These are phyloP conservation scores for Netelia fuscicornis DNA, from an alignment of 2,888 invertebrate genomes.

Conservation along the genomic window DNA sequence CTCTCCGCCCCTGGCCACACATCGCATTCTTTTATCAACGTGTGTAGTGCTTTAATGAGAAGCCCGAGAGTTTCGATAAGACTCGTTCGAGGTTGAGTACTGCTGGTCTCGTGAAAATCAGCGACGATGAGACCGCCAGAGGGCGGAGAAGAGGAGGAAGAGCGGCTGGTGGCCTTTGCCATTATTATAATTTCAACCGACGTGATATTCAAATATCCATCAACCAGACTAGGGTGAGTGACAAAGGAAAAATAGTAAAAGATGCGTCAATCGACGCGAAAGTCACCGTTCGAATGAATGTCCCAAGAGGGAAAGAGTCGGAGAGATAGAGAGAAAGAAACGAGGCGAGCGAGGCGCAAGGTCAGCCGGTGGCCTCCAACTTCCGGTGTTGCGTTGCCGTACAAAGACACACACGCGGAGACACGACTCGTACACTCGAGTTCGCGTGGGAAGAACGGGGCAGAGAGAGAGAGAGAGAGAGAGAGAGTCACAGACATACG, in stretches of 20 bases:
- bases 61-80: constrained; percentile 58
- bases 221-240: neutral
- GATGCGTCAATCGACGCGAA: constrained; percentile 51
- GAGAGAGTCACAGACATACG: constrained; percentile 71
- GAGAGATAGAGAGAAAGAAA: constrained; percentile 70
- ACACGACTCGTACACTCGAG: constrained; percentile 51
- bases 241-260: neutral
- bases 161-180: neutral
- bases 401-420: constrained; percentile 69
- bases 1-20: neutral
- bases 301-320: constrained; percentile 41
- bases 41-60: constrained; percentile 31
- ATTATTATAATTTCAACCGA: constrained; percentile 12
- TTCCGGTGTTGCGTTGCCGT: constrained; percentile 81
- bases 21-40: neutral
- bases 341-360: constrained; percentile 80
- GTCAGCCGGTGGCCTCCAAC: constrained; percentile 84
- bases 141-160: neutral
- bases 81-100: constrained; percentile 51
- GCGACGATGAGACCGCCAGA: neutral
- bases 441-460: constrained; percentile 69
- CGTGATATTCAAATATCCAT: constrained; percentile 18
- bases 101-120: constrained; percentile 11
- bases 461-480: constrained; percentile 74
- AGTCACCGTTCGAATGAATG: constrained; percentile 39